These are phyloP conservation scores for Belonocnema kinseyi DNA, from an alignment of 1,140 invertebrate genomes.

Conservation along the genomic window DNA sequence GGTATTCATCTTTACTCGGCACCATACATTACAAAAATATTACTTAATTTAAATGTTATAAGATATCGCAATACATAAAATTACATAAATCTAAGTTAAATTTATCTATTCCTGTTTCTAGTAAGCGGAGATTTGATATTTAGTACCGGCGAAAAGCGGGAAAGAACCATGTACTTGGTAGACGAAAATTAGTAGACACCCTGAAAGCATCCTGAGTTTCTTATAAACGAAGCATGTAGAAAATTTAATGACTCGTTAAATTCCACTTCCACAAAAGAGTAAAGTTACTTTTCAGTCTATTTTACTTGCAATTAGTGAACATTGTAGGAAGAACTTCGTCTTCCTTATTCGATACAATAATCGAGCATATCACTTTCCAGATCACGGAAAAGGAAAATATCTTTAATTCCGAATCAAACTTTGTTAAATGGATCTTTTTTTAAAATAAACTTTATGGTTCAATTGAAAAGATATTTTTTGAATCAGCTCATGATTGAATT, in stretches of 20 bases:
- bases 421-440: slow-evolving; percentile 43
- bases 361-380: slow-evolving; percentile 35
- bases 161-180: too few relatives aligned
- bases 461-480: not conserved
- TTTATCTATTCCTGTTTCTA: too few relatives aligned
- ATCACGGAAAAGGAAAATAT: slow-evolving; percentile 35
- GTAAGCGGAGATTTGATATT: too few relatives aligned
- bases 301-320: not conserved
- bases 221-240: not conserved
- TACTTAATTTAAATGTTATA: too few relatives aligned
- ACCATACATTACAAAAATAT: too few relatives aligned
- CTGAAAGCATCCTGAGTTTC: not conserved
- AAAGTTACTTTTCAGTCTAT: slow-evolving; percentile 4
- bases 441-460: slow-evolving; percentile 17
- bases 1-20: too few relatives aligned
- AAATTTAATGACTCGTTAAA: slow-evolving; percentile 10
- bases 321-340: not conserved
- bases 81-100: too few relatives aligned
- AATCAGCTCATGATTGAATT: not conserved
- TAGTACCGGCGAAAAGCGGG: too few relatives aligned
- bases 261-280: slow-evolving; percentile 11
- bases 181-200: too few relatives aligned
- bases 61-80: too few relatives aligned
- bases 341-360: slow-evolving; percentile 25
- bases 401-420: slow-evolving; percentile 47